These are phyloP conservation scores for Mungos mungo DNA, from an alignment of 2,113 vertebrate species.

Conservation along the genomic window DNA sequence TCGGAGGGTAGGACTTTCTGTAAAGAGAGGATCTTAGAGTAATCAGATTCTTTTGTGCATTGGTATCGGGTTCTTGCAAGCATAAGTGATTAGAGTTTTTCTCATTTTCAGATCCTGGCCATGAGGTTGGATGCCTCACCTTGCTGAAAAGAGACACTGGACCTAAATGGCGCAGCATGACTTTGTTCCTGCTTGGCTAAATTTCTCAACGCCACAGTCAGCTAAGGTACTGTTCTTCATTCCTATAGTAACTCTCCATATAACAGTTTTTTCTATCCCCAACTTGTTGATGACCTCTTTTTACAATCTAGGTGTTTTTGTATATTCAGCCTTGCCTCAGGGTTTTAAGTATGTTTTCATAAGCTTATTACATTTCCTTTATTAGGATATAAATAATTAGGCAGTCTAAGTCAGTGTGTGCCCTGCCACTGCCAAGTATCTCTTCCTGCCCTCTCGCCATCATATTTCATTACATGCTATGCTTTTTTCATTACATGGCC, in stretches of 20 bases:
- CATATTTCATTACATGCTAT: neutral
- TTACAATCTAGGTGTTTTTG: neutral
- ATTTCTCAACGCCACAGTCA: slow-evolving; percentile 99
- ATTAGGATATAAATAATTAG: neutral
- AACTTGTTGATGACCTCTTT: neutral
- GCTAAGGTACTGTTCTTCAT: slow-evolving; percentile 90
- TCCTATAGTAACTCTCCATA: neutral
- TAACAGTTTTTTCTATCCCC: neutral
- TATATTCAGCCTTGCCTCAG: neutral
- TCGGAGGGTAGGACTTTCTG: neutral
- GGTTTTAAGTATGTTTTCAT: slow-evolving; percentile 8
- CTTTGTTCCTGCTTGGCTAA: slow-evolving; percentile 99
- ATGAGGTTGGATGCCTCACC: slow-evolving; percentile 99
- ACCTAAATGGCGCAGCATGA: slow-evolving; percentile 99
- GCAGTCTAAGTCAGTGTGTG: neutral
- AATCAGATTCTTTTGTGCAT: neutral
- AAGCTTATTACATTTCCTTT: neutral
- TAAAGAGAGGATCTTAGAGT: slow-evolving; percentile 1
- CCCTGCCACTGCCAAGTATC: neutral
- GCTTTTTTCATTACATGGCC: neutral
- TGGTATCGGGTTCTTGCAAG: neutral
- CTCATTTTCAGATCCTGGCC: slow-evolving; percentile 93
- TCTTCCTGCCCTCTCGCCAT: neutral
- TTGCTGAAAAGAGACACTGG: slow-evolving; percentile 99
- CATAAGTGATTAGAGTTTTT: slow-evolving; percentile 8